Evolutionary conservation across 2,888 invertebrate genomes (phyloP).

Genomic region (Euphydryas editha): DNA sequence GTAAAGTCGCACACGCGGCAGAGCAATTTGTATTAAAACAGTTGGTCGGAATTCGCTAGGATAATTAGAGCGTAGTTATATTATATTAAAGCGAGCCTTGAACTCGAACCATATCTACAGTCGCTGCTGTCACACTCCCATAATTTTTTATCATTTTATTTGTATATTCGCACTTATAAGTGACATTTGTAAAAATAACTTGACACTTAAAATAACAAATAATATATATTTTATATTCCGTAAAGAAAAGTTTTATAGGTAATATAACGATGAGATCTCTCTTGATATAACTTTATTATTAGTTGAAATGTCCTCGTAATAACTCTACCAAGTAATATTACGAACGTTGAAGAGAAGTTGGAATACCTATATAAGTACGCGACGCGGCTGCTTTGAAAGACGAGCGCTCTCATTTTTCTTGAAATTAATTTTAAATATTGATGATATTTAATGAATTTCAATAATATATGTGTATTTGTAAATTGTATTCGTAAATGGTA

Average conservation of each 20-base stretch:
- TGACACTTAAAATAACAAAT: no score
- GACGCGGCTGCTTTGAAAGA: neutral
- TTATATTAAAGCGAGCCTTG: slow-evolving; percentile 37
- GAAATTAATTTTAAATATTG: no score
- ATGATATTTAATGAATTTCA: no score
- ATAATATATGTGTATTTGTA: no score
- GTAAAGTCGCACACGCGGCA: slow-evolving; percentile 2
- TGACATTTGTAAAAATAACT: no score
- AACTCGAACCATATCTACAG: neutral
- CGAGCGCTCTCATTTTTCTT: neutral
- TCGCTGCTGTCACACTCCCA: slow-evolving; percentile 4
- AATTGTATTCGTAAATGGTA: no score
- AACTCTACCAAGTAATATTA: neutral
- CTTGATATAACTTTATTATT: neutral
- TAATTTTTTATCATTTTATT: neutral
- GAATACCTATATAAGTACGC: neutral
- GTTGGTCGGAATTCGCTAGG: slow-evolving; percentile 25
- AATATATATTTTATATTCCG: no score
- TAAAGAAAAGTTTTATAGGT: no score
- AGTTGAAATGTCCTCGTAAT: neutral
- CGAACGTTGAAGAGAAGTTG: neutral
- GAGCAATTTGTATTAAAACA: slow-evolving; percentile 32
- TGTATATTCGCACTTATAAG: neutral
- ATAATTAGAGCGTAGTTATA: slow-evolving; percentile 44
- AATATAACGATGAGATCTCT: neutral